Conservation (phyloP, 2,113 vertebrate genomes). For the Phylloscopus trochilus region DNA sequence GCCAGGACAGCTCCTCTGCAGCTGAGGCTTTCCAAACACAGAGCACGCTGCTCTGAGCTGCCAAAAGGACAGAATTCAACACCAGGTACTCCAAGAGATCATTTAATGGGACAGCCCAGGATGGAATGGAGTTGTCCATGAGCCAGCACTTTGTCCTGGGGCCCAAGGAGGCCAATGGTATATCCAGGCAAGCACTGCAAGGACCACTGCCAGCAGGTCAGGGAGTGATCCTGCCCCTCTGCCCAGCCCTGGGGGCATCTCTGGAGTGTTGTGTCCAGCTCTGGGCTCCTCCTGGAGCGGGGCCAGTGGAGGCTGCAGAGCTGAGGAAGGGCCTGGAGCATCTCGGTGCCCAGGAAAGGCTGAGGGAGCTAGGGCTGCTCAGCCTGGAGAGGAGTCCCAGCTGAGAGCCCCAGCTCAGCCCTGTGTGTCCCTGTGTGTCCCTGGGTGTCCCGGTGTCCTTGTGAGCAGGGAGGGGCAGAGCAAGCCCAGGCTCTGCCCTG, state of each 20-base stretch:
- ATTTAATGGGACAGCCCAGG: background rate
- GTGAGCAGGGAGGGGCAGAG: background rate
- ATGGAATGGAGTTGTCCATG: background rate
- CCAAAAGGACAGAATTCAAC: background rate
- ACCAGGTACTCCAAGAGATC: background rate
- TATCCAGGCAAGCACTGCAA: background rate
- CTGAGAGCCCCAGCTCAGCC: too few relatives aligned
- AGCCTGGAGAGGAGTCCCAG: background rate
- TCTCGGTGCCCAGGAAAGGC: background rate
- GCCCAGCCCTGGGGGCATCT: background rate
- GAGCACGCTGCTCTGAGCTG: background rate
- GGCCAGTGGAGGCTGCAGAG: fast-evolving
- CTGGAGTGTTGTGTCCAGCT: background rate
- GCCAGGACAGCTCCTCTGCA: background rate
- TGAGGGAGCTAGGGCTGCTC: background rate
- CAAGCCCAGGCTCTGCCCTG: background rate
- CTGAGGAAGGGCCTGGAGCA: background rate
- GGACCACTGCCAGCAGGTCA: background rate
- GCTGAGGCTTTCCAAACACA: background rate
- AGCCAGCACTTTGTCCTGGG: background rate
- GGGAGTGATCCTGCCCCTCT: background rate
- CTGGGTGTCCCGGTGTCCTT: background rate
- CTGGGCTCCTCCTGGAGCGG: background rate
- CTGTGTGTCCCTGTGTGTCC: too few relatives aligned
- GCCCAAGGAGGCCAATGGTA: background rate